These are phyloP conservation scores for Lithobates pipiens DNA, from an alignment of 2,797 vertebrate genomes.

Conservation along the genomic window DNA sequence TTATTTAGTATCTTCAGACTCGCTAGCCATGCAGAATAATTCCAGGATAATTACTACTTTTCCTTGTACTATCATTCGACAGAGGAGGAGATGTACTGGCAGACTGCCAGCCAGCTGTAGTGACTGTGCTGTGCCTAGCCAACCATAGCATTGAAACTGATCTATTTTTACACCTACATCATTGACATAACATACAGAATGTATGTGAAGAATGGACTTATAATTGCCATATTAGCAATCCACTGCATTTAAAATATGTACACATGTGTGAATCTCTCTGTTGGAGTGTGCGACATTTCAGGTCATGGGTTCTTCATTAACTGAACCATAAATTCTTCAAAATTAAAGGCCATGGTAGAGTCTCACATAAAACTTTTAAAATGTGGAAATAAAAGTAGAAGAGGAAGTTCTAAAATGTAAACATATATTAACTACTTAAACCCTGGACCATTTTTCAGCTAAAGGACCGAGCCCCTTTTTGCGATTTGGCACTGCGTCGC, in stretches of 20 bases:
- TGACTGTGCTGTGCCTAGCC: slow-evolving; percentile 64
- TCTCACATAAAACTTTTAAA: not conserved
- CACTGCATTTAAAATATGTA: slow-evolving; percentile 11
- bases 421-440: too few species aligned
- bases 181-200: slow-evolving; percentile 64
- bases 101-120: slow-evolving; percentile 61
- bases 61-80: slow-evolving; percentile 49
- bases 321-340: not conserved
- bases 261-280: not conserved
- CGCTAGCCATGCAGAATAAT: slow-evolving; percentile 26
- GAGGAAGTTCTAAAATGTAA: too few species aligned
- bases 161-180: slow-evolving; percentile 70
- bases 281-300: not conserved
- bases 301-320: not conserved
- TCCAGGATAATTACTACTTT: slow-evolving; percentile 63
- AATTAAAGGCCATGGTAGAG: not conserved
- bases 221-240: slow-evolving; percentile 63
- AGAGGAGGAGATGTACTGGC: slow-evolving; percentile 65
- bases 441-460: too few species aligned
- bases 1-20: slow-evolving; percentile 31
- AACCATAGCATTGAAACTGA: slow-evolving; percentile 64
- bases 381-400: too few species aligned
- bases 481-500: too few species aligned
- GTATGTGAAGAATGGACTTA: slow-evolving; percentile 54
- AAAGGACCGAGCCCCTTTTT: too few species aligned